Base-by-base conservation (phyloP, 2,888 invertebrate genomes). In the Ormyrus labotus region DNA sequence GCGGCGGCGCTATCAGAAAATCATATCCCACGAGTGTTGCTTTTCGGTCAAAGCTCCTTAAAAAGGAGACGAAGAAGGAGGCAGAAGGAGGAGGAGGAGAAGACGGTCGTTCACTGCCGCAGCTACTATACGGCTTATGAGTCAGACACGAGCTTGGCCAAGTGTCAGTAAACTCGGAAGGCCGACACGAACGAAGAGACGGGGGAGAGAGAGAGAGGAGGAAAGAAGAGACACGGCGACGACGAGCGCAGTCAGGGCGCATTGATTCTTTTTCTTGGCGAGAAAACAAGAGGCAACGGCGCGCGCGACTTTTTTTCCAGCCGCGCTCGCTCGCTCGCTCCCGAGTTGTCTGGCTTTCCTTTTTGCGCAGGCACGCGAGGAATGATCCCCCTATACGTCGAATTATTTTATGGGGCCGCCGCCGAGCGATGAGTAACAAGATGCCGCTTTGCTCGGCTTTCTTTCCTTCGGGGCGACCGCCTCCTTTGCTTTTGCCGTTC, bases 141-240 rank as follows among this genome's bases (percentile, higher is more conserved):
- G 78, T 69, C 76, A 69, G 74, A 71, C 34, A 53, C 50, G 47
- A 10, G 50, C 69, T 11, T 51, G 67, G 75, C 61, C 78, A 71
- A 78, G 75, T 81, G 81, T 81, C 78, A 81, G 78, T 81, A 81
- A 81, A 81, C 78, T 81, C 70, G 73, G 58, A 77, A 81, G 71
- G 78, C 75, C 78, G 70, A 45, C 60, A 45, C 61, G 60, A 48
- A 11, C 60, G 69, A 70, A 65, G 70, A 74, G 61, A 60, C 68
- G 11, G 10, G 53, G 70, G 13, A 48, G 50, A 51, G n/a, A 10
- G 45, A 61, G 45, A 11, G 51, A 11, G 34, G 34, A 67, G 11
- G 65, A 45, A 34, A 48, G 50, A 74, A 48, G 50, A 10, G 8
- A 53, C 45, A 75, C 10, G 34, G 34, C 34, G 10, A 50, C 13